phyloP scores from a whole-genome alignment of 2,797 vertebrate species.

The Siniperca undulata region DNA sequence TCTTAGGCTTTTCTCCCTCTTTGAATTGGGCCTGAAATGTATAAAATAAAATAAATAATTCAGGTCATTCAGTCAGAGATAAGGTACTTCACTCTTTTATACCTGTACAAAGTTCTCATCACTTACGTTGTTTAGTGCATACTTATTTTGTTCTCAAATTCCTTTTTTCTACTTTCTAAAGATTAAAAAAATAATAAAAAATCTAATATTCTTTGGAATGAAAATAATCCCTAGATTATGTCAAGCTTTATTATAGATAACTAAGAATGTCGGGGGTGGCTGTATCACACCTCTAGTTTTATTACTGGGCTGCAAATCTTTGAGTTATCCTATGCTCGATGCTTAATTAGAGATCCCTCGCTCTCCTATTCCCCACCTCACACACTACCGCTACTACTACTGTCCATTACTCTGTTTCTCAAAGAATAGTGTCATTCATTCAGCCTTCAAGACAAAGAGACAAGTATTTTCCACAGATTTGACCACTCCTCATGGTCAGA shows the following conservation, averaged over 20 bases:
- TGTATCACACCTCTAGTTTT: not conserved
- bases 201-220: not conserved
- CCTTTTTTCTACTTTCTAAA: not conserved
- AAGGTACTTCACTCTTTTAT: not conserved
- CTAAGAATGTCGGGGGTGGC: not conserved
- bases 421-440: constrained; percentile 11
- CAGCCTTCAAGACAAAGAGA: not conserved
- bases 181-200: not conserved
- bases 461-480: constrained; percentile 4
- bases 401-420: not conserved
- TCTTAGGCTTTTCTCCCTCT: not conserved
- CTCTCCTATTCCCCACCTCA: not conserved
- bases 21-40: not conserved
- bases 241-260: not conserved
- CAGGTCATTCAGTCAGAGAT: not conserved
- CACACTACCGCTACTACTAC: not conserved
- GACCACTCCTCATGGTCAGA: not conserved
- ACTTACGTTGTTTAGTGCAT: not conserved
- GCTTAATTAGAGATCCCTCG: not conserved
- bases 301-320: not conserved
- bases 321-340: not conserved
- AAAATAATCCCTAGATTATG: not conserved
- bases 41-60: not conserved
- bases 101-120: not conserved
- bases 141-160: not conserved